These are phyloP conservation scores for Anarhynchus alexandrinus DNA, from an alignment of 2,113 vertebrate genomes.

Conservation along the genomic window DNA sequence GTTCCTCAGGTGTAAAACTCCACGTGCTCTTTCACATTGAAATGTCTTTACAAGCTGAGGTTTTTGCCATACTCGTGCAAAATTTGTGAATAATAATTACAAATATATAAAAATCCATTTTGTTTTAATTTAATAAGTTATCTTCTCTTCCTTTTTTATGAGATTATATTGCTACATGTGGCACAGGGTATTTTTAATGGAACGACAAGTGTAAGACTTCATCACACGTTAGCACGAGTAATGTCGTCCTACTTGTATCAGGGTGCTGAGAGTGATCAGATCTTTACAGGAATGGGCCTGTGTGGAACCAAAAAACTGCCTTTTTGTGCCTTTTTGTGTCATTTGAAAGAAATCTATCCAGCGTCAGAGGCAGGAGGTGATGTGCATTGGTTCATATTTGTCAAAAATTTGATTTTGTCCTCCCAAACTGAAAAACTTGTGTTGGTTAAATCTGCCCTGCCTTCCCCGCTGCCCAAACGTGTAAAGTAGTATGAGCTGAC, in stretches of 20 bases:
- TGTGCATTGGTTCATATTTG: background rate
- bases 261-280: background rate
- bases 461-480: background rate
- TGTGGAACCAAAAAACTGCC: background rate
- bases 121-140: background rate
- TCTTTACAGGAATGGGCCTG: background rate
- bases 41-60: background rate
- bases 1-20: background rate
- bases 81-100: background rate
- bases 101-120: background rate
- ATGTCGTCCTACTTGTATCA: background rate
- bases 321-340: background rate
- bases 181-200: background rate
- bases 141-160: background rate
- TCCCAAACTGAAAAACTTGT: background rate
- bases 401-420: background rate
- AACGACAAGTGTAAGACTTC: background rate
- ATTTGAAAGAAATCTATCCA: background rate
- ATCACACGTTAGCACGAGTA: fast-evolving
- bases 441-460: background rate
- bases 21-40: background rate
- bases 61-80: background rate
- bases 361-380: fast-evolving
- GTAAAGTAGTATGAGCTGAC: background rate
- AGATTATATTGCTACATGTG: background rate